Percentiles rank a stretch among this genome's conserved stretches.
Conservation (phyloP, 2,113 vertebrate species). For the Helogale parvula region DNA sequence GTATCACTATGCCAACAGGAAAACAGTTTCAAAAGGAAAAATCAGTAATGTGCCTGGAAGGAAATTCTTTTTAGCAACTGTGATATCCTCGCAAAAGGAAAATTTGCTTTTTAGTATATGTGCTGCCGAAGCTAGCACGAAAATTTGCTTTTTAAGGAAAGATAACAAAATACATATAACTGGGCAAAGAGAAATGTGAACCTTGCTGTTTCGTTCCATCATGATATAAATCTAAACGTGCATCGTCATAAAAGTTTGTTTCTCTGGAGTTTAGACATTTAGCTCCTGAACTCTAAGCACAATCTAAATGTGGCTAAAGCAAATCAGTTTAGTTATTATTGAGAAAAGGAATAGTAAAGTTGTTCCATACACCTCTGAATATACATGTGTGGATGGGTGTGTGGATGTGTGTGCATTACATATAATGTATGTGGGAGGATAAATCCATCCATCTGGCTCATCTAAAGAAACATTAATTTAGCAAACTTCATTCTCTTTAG, state of each 20-base stretch:
- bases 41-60: conserved; percentile 61
- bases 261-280: not conserved
- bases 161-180: conserved; percentile 42
- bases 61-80: conserved; percentile 55
- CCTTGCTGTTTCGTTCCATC: not conserved
- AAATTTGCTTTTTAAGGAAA: conserved; percentile 65
- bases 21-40: conserved; percentile 76
- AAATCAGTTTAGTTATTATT: not conserved
- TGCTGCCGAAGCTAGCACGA: too few relatives aligned
- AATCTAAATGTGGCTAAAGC: not conserved
- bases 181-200: not conserved
- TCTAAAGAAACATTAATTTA: not conserved
- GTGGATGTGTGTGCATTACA: not conserved
- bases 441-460: not conserved
- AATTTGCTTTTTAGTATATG: not conserved
- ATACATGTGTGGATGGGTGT: not conserved
- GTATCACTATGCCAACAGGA: conserved; percentile 66
- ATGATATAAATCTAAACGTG: not conserved
- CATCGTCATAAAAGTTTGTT: not conserved
- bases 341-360: not conserved
- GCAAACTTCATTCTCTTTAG: not conserved
- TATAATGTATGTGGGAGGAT: not conserved
- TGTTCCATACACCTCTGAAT: not conserved
- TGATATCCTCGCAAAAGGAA: conserved; percentile 60
- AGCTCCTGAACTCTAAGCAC: not conserved